Conservation (phyloP, 2,113 vertebrate genomes). For the Petrocephalus microphthalmus region DNA sequence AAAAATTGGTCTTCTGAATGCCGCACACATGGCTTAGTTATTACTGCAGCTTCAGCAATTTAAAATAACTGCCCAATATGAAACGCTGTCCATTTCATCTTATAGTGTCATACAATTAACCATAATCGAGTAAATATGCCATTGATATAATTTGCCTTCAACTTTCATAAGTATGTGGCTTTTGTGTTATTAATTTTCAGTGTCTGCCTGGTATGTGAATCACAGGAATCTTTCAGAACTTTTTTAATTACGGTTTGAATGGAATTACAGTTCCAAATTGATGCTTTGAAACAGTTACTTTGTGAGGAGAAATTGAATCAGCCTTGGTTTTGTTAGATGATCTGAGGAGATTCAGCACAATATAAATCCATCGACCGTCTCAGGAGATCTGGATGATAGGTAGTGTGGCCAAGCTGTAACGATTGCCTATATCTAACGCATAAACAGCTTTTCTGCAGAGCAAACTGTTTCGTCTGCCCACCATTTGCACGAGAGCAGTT, state of each 20-base stretch:
- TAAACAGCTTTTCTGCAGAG: constrained; percentile 42
- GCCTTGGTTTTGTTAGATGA: constrained; percentile 47
- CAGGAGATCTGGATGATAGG: constrained; percentile 38
- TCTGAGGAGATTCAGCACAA: constrained; percentile 49
- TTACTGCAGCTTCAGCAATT: background rate
- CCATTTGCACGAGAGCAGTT: constrained; percentile 56
- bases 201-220: background rate
- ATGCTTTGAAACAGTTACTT: constrained; percentile 1
- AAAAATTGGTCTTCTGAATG: background rate
- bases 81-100: background rate
- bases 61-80: background rate
- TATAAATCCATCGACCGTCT: constrained; percentile 52
- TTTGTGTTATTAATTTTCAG: background rate
- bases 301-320: constrained; percentile 47
- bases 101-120: background rate
- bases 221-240: constrained; percentile 7
- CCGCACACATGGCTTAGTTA: background rate
- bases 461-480: constrained; percentile 49
- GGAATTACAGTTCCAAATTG: background rate
- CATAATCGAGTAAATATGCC: background rate
- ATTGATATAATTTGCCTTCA: constrained; percentile 1
- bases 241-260: background rate
- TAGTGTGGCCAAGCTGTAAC: constrained; percentile 42
- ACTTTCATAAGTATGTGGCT: background rate
- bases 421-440: constrained; percentile 43